Conservation (phyloP, 2,113 vertebrate genomes). For the Elaphurus davidianus region DNA sequence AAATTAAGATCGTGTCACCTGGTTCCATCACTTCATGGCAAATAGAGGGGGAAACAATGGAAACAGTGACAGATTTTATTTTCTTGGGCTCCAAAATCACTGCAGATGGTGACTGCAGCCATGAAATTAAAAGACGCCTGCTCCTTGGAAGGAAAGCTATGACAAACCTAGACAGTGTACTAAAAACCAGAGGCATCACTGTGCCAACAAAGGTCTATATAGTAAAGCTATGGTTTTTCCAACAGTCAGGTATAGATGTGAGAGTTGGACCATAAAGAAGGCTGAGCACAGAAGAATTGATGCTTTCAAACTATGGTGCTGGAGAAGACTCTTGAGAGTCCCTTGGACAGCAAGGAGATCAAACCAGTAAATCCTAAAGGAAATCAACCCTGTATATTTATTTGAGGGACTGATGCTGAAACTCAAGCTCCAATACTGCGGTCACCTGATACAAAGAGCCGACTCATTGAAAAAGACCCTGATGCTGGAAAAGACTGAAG, state of each 20-base stretch:
- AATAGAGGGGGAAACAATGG: neutral
- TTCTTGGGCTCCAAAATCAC: neutral
- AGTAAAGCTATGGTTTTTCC: neutral
- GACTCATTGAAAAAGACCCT: neutral
- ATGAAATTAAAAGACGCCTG: neutral
- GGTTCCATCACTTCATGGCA: neutral
- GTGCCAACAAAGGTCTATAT: neutral
- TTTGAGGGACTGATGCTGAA: neutral
- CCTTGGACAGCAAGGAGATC: neutral
- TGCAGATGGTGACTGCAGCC: neutral
- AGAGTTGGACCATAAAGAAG: neutral
- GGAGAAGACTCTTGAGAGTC: neutral
- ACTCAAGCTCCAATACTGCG: neutral
- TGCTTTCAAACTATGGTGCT: neutral
- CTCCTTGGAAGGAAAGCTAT: neutral
- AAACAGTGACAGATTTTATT: neutral
- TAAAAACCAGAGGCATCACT: neutral
- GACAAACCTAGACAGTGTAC: neutral
- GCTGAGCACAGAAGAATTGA: neutral
- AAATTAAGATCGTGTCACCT: neutral
- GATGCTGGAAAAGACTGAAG: neutral
- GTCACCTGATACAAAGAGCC: neutral
- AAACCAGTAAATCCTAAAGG: neutral
- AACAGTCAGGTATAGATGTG: neutral
- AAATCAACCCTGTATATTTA: neutral